phyloP scores from a whole-genome alignment of 2,888 invertebrate species.

The Anthophora plumipes region DNA sequence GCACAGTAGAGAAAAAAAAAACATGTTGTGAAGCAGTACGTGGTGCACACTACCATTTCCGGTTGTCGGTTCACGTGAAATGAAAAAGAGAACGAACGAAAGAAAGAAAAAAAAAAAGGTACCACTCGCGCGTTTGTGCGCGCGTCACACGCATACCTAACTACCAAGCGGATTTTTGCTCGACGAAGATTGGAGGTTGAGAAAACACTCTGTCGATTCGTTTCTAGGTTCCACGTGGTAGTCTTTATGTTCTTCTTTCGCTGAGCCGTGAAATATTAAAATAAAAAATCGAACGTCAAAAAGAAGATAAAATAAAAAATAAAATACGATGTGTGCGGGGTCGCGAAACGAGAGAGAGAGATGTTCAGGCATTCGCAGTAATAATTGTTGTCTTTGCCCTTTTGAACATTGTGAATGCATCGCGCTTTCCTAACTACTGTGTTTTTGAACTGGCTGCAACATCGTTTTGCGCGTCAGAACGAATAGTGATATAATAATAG shows the following conservation, averaged over 20 bases:
- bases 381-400: constrained; percentile 50
- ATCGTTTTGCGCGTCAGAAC: constrained; percentile 50
- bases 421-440: constrained; percentile 57
- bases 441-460: constrained; percentile 68
- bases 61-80: constrained; percentile 27
- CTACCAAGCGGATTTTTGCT: constrained; percentile 32
- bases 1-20: constrained; percentile 64
- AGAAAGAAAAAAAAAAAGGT: neutral
- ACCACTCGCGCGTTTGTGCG: too few relatives aligned
- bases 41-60: constrained; percentile 58
- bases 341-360: constrained; percentile 35
- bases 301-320: too few relatives aligned
- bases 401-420: constrained; percentile 52
- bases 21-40: constrained; percentile 60
- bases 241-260: constrained; percentile 55
- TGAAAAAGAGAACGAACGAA: too few relatives aligned
- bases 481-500: constrained; percentile 73
- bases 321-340: constrained; percentile 17
- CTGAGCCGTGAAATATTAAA: constrained; percentile 29
- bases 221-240: constrained; percentile 54
- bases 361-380: constrained; percentile 49
- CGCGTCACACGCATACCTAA: constrained; percentile 23
- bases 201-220: constrained; percentile 48
- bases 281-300: constrained; percentile 42
- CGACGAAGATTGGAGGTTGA: constrained; percentile 6